A percentile compares a stretch with the other conserved stretches of the same genome.
phyloP scores from a whole-genome alignment of 2,797 vertebrate species.

The Leptoclinus maculatus region DNA sequence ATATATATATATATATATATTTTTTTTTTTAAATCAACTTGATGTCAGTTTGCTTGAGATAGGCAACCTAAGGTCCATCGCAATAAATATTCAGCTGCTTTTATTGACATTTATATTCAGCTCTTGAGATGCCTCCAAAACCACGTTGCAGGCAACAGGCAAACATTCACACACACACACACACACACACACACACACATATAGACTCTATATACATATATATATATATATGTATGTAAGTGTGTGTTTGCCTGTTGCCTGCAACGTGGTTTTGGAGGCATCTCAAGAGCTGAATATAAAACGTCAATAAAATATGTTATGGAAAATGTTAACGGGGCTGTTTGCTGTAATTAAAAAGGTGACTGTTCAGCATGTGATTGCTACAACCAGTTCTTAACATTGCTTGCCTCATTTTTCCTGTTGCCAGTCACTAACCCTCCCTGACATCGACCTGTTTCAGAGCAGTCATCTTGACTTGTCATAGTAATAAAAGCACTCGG shows the following conservation, averaged over 20 bases:
- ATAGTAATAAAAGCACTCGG: background rate
- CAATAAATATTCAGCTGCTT: background rate
- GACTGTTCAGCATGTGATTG: background rate
- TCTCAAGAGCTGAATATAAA: too few relatives aligned
- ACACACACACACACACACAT: too few relatives aligned
- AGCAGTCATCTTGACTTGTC: background rate
- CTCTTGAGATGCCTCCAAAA: too few relatives aligned
- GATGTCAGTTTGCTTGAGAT: background rate
- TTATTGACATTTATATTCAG: too few relatives aligned
- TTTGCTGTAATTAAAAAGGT: background rate
- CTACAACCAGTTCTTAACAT: background rate
- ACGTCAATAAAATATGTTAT: too few relatives aligned
- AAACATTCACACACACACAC: too few relatives aligned
- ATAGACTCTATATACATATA: too few relatives aligned
- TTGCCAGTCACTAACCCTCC: background rate
- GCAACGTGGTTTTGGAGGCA: too few relatives aligned
- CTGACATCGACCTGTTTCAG: background rate
- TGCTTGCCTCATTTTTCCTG: background rate
- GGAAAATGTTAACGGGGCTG: background rate
- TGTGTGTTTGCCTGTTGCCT: too few relatives aligned
- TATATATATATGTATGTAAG: too few relatives aligned
- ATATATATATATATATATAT: background rate
- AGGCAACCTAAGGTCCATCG: background rate
- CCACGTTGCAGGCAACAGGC: too few relatives aligned
- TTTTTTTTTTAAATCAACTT: background rate